Base-by-base conservation (phyloP, 2,888 invertebrate genomes). In the Melitaea athalia region DNA sequence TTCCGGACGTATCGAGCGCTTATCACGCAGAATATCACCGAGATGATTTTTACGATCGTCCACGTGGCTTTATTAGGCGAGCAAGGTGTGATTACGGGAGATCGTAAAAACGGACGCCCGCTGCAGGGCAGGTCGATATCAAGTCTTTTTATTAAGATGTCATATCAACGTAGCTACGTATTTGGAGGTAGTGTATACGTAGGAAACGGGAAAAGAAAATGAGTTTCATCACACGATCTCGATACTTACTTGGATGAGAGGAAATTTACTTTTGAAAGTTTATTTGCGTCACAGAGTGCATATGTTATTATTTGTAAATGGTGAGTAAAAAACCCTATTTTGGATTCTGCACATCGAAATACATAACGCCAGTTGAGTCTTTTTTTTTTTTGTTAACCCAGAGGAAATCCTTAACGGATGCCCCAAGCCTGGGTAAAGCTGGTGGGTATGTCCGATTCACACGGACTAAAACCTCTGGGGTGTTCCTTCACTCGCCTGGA, bases 1-100 rank as follows among this genome's bases (percentile, higher is more conserved):
- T 42, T 15, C 45, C 24, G 67, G 57, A 53, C 52, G 59, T 50
- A 65, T 71, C 68, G 66, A 63, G 42, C 12, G 15, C 59, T 63
- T 65, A 71, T 71, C 60, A 38, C 42, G 14, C 42, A 42, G 59
- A 52, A 67, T 57, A 70, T 68, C 70, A 63, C 63, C 64, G 61
- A 59, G 65, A 72, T 50, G 67, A 70, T 61, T 67, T 69, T 72
- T 70, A 72, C 59, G 74, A 69, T 50, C 69, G 64, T 79, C 79
- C 80, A 83, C 81, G 85, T 83, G 86, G 79, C 84, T 85, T 79
- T 86, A 87, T 87, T 85, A 87, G 84, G 80, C 79, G 84, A 50
- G 57, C 86, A 85, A 88, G 87, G 84, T 83, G 82, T 79, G 72
- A 86, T 87, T 82, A 85, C 85, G 83, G 81, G 62, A 75, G 77